Evolutionary conservation across 2,888 invertebrate species (phyloP), one percentile per base, ranked within the genome.

Genomic region (Deilephila porcellus): DNA sequence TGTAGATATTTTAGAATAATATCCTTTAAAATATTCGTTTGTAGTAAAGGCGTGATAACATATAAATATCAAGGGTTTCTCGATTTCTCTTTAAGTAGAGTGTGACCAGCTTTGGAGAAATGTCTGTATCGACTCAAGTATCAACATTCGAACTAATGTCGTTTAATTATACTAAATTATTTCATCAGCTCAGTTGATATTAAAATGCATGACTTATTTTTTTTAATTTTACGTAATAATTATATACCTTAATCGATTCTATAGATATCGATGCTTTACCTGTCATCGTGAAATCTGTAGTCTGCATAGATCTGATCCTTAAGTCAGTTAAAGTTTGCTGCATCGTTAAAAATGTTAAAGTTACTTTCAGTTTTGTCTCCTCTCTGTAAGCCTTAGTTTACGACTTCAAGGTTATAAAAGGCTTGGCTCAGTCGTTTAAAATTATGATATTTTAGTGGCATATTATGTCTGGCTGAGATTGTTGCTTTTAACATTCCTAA

Each of bases 361-460:
- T 56, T 19, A 56, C n/a, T 56, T 56, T 56, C 56, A n/a, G 19
- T 56, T 56, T 17, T 56, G 19, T 45, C 45, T 45, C n/a, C 56
- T 56, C 19, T n/a, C 1, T 1, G n/a, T n/a, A n/a, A 56, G 56
- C n/a, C n/a, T 56, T 19, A 56, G 56, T 56, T 56, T 56, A 56
- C 56, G 56, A 56, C 56, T 56, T 56, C 56, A 56, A 56, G 56
- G 56, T 56, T 56, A 56, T 56, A 56, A 56, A 56, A 56, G 56
- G 3, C 56, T 56, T n/a, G 56, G 19, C 14, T 5, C 6, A 19
- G 6, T n/a, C 56, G 56, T 56, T 56, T 56, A 56, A 56, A 56
- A n/a, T 56, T 56, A 56, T 56, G 19, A n/a, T 4, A 14, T 56
- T 56, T 56, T 56, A 56, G 6, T 56, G n/a, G 19, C 19, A n/a